Conservation (phyloP, 2,797 vertebrate genomes). For the Girardinus metallicus region DNA sequence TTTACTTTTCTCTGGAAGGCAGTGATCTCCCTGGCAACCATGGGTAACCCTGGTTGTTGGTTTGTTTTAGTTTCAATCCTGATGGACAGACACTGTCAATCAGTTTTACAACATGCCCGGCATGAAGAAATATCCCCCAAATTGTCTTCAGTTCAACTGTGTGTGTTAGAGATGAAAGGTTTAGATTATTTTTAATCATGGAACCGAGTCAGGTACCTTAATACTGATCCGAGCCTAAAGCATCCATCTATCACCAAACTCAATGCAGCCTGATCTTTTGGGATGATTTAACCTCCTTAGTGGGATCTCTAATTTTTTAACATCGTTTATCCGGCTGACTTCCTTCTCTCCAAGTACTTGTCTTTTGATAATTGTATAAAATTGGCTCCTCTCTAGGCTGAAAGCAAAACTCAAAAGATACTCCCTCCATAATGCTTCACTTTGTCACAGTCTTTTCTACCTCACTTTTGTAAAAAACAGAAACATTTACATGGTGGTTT, state of each 20-base stretch:
- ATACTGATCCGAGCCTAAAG: neutral
- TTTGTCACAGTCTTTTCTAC: neutral
- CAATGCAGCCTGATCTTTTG: neutral
- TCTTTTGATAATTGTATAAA: conserved; percentile 9
- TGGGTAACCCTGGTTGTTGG: neutral
- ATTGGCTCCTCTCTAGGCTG: neutral
- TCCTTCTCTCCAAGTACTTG: neutral
- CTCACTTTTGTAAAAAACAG: neutral
- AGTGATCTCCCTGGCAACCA: neutral
- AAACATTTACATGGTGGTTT: neutral
- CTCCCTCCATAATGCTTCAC: neutral
- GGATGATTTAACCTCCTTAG: neutral
- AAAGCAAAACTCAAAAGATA: neutral
- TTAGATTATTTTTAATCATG: neutral
- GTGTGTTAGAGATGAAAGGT: neutral
- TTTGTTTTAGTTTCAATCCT: neutral
- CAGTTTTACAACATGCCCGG: neutral
- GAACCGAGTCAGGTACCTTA: neutral
- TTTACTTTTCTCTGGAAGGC: neutral
- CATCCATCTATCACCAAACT: neutral
- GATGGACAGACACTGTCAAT: neutral
- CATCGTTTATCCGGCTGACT: neutral
- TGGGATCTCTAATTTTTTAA: neutral
- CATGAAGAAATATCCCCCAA: neutral
- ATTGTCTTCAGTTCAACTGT: neutral